These are phyloP conservation scores for Synodontis membranacea DNA, from an alignment of 2,113 vertebrate species.

Conservation along the genomic window DNA sequence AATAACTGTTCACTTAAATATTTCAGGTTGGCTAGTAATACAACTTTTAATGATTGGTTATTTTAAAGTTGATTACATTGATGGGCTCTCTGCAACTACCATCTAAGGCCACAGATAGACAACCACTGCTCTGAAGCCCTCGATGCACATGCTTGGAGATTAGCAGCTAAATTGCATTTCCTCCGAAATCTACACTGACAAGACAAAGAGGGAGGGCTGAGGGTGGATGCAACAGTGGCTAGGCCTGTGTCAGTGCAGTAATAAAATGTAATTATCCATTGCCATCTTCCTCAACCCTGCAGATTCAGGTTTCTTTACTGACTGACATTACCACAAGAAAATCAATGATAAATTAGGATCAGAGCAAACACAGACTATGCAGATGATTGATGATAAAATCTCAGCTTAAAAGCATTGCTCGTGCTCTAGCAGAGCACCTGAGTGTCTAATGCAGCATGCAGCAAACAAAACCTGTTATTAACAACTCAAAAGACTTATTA, in stretches of 20 bases:
- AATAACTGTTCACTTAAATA: background rate
- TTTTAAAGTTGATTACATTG: background rate
- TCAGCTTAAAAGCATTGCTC: slow-evolving; percentile 38
- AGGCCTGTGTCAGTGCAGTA: slow-evolving; percentile 10
- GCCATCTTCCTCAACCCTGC: slow-evolving; percentile 25
- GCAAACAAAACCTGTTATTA: background rate
- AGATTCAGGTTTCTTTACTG: slow-evolving; percentile 22
- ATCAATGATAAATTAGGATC: slow-evolving; percentile 48
- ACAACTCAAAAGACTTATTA: background rate
- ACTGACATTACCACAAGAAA: slow-evolving; percentile 32
- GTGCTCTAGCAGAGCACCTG: background rate
- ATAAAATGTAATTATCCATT: slow-evolving; percentile 28
- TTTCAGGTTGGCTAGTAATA: background rate
- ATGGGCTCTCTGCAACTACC: background rate
- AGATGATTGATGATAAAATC: slow-evolving; percentile 46
- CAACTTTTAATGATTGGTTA: background rate
- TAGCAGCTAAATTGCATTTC: slow-evolving; percentile 35
- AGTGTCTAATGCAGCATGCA: background rate
- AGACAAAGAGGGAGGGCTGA: slow-evolving; percentile 6
- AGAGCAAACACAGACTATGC: slow-evolving; percentile 23
- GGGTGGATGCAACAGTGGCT: slow-evolving; percentile 14
- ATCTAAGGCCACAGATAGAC: background rate
- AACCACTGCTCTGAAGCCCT: background rate
- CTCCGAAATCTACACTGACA: background rate
- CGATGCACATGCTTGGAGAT: background rate